phyloP scores from a whole-genome alignment of 2,113 vertebrate species.

The Petromus typicus region DNA sequence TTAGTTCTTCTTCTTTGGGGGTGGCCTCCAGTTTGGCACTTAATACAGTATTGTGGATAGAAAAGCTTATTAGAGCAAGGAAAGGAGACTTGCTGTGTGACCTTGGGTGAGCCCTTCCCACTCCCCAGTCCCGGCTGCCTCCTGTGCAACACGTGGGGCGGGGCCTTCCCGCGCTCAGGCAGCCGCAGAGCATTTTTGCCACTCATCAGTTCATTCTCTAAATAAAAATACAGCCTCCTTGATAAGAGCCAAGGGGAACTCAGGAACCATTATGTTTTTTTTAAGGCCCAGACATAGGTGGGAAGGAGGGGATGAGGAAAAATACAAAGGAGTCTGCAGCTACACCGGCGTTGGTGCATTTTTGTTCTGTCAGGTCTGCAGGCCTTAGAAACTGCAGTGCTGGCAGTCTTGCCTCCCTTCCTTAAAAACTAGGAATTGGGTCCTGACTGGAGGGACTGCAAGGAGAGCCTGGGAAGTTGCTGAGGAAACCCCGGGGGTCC shows the following conservation, averaged over 20 bases:
- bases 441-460: neutral
- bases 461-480: neutral
- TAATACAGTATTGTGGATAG: conserved; percentile 67
- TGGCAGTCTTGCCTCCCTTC: neutral
- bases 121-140: neutral
- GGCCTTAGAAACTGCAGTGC: neutral
- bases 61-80: conserved; percentile 76
- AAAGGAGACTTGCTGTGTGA: conserved; percentile 71
- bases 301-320: neutral
- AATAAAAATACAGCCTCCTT: conserved; percentile 30
- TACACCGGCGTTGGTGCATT: neutral
- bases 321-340: neutral
- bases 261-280: neutral
- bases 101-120: conserved; percentile 67
- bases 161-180: neutral
- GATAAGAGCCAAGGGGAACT: conserved; percentile 50
- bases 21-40: conserved; percentile 74
- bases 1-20: conserved; percentile 73
- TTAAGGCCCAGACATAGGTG: neutral
- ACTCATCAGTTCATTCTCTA: neutral
- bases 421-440: conserved; percentile 3
- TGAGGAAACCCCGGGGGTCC: neutral
- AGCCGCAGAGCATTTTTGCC: neutral
- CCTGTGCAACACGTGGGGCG: neutral
- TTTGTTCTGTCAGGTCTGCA: conserved; percentile 4